phyloP scores from a whole-genome alignment of 2,888 invertebrate species.

The Drosophila cognata region DNA sequence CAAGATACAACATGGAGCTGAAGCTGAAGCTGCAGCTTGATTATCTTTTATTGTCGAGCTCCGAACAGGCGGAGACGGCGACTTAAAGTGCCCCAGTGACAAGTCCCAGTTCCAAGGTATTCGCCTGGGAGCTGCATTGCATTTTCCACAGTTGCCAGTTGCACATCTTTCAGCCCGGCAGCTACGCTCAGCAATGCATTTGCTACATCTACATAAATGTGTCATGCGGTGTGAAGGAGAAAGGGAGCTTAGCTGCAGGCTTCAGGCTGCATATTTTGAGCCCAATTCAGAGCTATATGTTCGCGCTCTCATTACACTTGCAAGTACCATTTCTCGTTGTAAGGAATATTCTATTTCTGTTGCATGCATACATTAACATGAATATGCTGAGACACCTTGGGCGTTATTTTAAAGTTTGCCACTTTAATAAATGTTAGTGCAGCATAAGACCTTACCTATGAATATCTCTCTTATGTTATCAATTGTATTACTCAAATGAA shows the following conservation, averaged over 20 bases:
- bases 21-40: conserved; percentile 37
- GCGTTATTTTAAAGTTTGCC: background rate
- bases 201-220: conserved; percentile 20
- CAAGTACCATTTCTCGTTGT: conserved; percentile 24
- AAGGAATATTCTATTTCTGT: conserved; percentile 6
- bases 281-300: conserved; percentile 18
- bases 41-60: conserved; percentile 68
- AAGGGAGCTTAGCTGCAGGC: background rate
- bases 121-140: conserved; percentile 63
- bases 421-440: background rate
- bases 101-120: conserved; percentile 57
- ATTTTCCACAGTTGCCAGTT: conserved; percentile 52
- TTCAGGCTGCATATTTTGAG: conserved; percentile 31
- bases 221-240: background rate
- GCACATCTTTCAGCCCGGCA: conserved; percentile 28
- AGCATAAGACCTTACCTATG: background rate
- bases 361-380: conserved; percentile 30
- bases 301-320: conserved; percentile 65
- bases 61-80: conserved; percentile 31
- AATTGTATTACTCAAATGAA: background rate
- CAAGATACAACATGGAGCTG: conserved; percentile 7
- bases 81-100: conserved; percentile 45
- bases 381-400: conserved; percentile 13
- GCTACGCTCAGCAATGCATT: conserved; percentile 17
- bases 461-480: background rate